Base-by-base conservation (phyloP, 2,113 vertebrate species). In the Procapra przewalskii region DNA sequence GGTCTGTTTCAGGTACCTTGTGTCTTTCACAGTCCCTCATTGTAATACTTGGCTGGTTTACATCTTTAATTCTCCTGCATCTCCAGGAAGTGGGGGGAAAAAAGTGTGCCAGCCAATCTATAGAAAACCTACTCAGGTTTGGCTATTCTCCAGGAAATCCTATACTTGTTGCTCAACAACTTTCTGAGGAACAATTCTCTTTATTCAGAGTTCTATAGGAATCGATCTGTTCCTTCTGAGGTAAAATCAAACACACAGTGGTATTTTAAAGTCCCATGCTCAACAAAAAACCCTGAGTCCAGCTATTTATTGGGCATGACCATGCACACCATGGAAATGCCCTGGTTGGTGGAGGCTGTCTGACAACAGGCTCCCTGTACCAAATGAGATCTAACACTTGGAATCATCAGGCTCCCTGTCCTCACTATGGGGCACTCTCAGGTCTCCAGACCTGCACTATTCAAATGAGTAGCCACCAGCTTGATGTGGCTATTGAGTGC, bases 91-190 rank as follows among this genome's bases (percentile, higher is more conserved):
- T 81, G 1, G 81, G 19, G 85, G 75, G 48, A 84, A 93, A n/a
- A 52, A 93, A 96, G 36, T 64, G 52, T 94, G 57, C 89, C 93
- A 96, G 90, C 36, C 80, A 93, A 97, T 93, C 97, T 96, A 98
- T 90, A 98, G 96, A 91, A 98, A 98, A 96, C 62, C 64, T 94
- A 96, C 88, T 93, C 48, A 1, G 54, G 71, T n/a, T 88, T 97
- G 97, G 98, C 96, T 67, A 23, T 62, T 43, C 64, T 88, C 97
- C 97, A 98, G 85, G 97, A 98, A 98, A 98, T 91, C 94, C 62
- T 97, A 95, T 92, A 97, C 94, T 57, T 97, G 90, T 97, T 98
- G 88, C 94, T 97, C 94, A 98, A 97, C 87, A 79, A 52, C 29
- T 43, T 91, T 95, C 77, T 97, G 59, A 97, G 88, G 91, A 98